A percentile compares a stretch with the other conserved stretches of the same genome.
Evolutionary conservation across 2,888 invertebrate genomes (phyloP).

Genomic region (Ectropis crepuscularia): DNA sequence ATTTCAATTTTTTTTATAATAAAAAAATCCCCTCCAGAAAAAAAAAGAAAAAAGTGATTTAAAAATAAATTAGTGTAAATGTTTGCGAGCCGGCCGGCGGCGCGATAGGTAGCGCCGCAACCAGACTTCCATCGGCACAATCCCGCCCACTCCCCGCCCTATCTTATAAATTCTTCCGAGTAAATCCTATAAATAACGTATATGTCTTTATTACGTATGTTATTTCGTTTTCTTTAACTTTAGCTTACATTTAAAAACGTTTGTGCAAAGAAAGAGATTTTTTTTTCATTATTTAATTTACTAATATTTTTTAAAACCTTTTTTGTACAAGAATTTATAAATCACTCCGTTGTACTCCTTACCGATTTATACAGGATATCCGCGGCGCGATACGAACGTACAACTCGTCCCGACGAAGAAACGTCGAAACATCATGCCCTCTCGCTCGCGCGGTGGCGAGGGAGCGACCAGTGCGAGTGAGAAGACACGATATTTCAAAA

Average conservation of each 20-base stretch:
- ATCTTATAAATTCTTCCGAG: conserved; percentile 79
- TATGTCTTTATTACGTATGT: conserved; percentile 85
- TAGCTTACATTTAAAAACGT: conserved; percentile 72
- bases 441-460: no score
- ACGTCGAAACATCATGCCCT: no score
- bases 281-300: conserved; percentile 30
- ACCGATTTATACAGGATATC: conserved; percentile 21
- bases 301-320: conserved; percentile 58
- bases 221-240: conserved; percentile 71
- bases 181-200: conserved; percentile 81
- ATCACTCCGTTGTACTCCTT: conserved; percentile 44
- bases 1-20: conserved; percentile 71
- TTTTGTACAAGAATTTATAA: conserved; percentile 69
- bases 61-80: conserved; percentile 35
- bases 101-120: conserved; percentile 9
- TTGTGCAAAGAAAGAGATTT: conserved; percentile 77
- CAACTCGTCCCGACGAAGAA: background rate
- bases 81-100: conserved; percentile 21
- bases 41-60: conserved; percentile 47
- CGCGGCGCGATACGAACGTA: conserved; percentile 29
- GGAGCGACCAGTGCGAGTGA: no score
- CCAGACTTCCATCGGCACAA: conserved; percentile 24
- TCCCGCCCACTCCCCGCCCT: conserved; percentile 46
- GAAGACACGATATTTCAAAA: no score
- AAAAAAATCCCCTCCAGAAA: conserved; percentile 61